Evolutionary conservation across 2,888 invertebrate genomes (phyloP).

Genomic region (Bhutanitis thaidina): DNA sequence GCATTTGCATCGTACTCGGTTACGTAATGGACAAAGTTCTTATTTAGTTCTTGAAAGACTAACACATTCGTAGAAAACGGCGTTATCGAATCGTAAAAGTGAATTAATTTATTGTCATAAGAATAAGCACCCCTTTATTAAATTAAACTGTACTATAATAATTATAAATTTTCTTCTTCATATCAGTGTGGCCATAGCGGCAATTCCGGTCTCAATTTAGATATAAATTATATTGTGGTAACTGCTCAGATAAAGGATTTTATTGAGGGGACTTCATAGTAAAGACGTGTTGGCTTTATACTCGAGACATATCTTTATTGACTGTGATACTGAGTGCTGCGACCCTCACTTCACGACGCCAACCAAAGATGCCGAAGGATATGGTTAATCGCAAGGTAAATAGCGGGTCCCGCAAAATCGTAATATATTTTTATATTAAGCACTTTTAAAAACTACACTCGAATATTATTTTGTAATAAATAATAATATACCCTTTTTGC

Average conservation of each 20-base stretch:
- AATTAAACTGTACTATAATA: conserved; percentile 35
- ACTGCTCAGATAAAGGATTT: conserved; percentile 62
- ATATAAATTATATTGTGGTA: conserved; percentile 62
- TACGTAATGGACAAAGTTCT: conserved; percentile 38
- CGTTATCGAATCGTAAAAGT: conserved; percentile 45
- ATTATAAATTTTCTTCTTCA: conserved; percentile 51
- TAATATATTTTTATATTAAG: too few relatives aligned
- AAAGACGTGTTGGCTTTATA: conserved; percentile 47
- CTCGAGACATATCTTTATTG: conserved; percentile 43
- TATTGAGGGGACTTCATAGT: conserved; percentile 54
- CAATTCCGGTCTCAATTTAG: conserved; percentile 60
- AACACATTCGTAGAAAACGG: conserved; percentile 37
- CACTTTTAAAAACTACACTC: too few relatives aligned
- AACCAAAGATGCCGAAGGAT: conserved; percentile 48
- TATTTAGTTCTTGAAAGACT: conserved; percentile 40
- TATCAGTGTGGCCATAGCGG: conserved; percentile 38
- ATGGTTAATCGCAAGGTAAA: conserved; percentile 52
- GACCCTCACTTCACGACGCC: conserved; percentile 21
- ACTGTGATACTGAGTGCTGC: conserved; percentile 39
- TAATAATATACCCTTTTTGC: too few relatives aligned
- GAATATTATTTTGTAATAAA: too few relatives aligned
- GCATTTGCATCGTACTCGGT: conserved; percentile 33
- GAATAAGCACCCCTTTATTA: conserved; percentile 25
- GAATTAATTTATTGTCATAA: conserved; percentile 50
- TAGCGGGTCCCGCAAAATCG: too few relatives aligned